Base-by-base conservation (phyloP, 2,113 vertebrate genomes). In the Mola mola region DNA sequence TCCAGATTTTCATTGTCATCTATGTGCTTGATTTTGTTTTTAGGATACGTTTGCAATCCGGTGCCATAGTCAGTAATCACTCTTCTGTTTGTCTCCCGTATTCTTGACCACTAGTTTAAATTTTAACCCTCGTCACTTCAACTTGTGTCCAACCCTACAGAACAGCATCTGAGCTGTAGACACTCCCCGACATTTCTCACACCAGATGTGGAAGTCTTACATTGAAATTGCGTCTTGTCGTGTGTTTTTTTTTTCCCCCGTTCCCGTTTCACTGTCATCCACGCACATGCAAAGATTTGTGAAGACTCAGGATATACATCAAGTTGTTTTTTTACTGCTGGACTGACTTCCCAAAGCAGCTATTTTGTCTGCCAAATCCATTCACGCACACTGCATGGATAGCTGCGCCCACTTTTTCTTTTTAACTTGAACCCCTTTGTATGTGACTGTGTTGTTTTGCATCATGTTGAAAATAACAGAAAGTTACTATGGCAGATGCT, bases 221-320 rank as follows among this genome's bases (percentile, higher is more conserved):
- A n/a, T 52, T 64, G 17, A 38, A 61, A 44, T 26, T 21, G 6
- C n/a, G 10, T 61, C 43, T 43, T 36, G 44, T n/a, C n/a, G n/a
- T 60, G 37, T 16, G 1, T 67, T 47, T 74, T 40, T 19, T 38
- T 50, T 41, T 57, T 12, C n/a, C n/a, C n/a, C 1, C 21, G 40
- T 17, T 73, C 51, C 37, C 52, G 50, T 77, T 72, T 65, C 24
- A 33, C 31, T 63, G 66, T 75, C 21, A 42, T 74, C 70, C 74
- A 56, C 24, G 43, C 66, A 72, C 78, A 72, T 57, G 66, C 44
- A 68, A 67, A 71, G 63, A 64, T 76, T 68, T 75, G 66, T 68
- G 40, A 78, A 78, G 77, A 82, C 85, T 89, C 88, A 89, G 86
- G 88, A 87, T 79, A 61, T 59, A 40, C 59, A 66, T 60, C 55